phyloP scores from a whole-genome alignment of 2,797 vertebrate species.

The Enoplosus armatus region DNA sequence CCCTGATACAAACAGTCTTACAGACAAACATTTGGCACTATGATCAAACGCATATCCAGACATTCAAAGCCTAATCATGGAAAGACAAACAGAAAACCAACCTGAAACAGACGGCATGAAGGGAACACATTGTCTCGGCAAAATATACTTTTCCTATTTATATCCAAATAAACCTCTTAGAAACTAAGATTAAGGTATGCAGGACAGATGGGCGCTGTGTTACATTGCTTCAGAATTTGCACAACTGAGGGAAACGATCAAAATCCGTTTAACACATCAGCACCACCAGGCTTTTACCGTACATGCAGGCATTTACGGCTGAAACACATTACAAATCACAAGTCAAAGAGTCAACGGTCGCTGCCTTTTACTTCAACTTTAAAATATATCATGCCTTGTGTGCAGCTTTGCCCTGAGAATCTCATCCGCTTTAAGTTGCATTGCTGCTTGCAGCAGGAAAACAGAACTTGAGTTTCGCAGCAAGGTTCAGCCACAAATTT shows the following conservation, averaged over 20 bases:
- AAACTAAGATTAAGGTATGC: conserved; percentile 49
- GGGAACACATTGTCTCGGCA: conserved; percentile 59
- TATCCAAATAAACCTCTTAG: conserved; percentile 59
- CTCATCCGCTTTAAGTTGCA: neutral
- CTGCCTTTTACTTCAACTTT: conserved; percentile 4
- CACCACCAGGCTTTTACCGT: neutral
- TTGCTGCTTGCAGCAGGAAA: neutral
- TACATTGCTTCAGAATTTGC: conserved; percentile 14
- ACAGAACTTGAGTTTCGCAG: neutral
- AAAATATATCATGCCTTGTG: neutral
- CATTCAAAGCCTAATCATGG: conserved; percentile 66
- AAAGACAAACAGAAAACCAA: conserved; percentile 55
- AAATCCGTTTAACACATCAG: conserved; percentile 1
- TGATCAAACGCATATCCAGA: conserved; percentile 64
- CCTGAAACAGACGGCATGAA: conserved; percentile 57
- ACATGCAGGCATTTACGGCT: neutral
- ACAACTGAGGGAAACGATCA: conserved; percentile 21
- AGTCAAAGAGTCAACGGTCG: neutral
- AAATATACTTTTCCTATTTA: conserved; percentile 59
- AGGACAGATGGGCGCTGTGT: conserved; percentile 59
- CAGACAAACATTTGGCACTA: conserved; percentile 64
- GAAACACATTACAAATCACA: neutral
- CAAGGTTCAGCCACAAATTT: neutral
- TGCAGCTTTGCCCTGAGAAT: neutral
- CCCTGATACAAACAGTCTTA: conserved; percentile 55